Conservation (phyloP, 2,113 vertebrate species). For the Romanogobio albipinnatus region DNA sequence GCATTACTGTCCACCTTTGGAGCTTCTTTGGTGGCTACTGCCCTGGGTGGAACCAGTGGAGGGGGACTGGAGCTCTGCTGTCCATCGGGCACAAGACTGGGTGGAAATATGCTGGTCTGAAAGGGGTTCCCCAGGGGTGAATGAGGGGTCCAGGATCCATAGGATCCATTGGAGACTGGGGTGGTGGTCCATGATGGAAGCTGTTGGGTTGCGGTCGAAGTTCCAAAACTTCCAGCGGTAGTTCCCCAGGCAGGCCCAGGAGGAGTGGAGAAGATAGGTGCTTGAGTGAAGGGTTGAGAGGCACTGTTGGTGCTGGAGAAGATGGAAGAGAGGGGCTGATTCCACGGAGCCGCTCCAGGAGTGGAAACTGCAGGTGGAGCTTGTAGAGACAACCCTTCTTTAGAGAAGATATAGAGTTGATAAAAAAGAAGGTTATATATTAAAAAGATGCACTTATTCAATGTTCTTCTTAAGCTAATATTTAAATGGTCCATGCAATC, state of each 20-base stretch:
- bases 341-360: conserved; percentile 69
- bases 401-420: neutral
- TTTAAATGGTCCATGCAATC: neutral
- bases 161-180: conserved; percentile 50
- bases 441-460: neutral
- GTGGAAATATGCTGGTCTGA: conserved; percentile 47
- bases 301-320: conserved; percentile 64
- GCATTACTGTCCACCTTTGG: conserved; percentile 77
- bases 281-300: conserved; percentile 67
- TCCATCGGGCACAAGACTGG: conserved; percentile 9
- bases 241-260: conserved; percentile 73
- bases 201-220: conserved; percentile 54
- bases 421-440: conserved; percentile 6
- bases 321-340: conserved; percentile 56
- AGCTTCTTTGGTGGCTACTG: conserved; percentile 66
- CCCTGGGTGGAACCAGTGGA: conserved; percentile 54
- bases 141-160: conserved; percentile 49
- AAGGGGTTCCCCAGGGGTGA: conserved; percentile 54
- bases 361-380: conserved; percentile 61
- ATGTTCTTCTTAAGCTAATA: neutral
- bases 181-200: conserved; percentile 71
- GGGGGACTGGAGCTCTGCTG: conserved; percentile 50
- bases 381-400: conserved; percentile 71
- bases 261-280: conserved; percentile 64
- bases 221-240: conserved; percentile 65